These are phyloP conservation scores for Coecobrya sp. DNA, from an alignment of 2,888 invertebrate genomes.

Conservation along the genomic window DNA sequence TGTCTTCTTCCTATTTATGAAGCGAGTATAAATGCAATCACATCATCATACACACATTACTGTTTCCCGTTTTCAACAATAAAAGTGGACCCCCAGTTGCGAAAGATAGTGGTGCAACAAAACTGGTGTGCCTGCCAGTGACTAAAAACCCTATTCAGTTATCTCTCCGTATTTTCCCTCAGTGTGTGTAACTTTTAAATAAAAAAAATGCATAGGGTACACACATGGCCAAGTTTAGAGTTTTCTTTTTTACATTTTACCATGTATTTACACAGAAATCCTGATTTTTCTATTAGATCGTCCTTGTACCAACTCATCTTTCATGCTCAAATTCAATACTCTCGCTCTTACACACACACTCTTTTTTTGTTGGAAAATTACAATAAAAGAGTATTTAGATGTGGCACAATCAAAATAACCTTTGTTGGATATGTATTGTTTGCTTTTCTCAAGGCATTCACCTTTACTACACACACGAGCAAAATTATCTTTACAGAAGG, in stretches of 20 bases:
- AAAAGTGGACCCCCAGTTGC: constrained; percentile 81
- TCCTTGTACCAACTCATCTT: background rate
- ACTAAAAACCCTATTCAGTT: background rate
- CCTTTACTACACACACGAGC: background rate
- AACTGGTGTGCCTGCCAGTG: constrained; percentile 36
- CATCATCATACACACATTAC: constrained; percentile 50
- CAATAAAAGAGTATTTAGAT: constrained; percentile 5
- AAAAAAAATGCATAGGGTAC: background rate
- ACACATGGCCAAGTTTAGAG: background rate
- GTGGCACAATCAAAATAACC: constrained; percentile 61
- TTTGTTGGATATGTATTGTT: background rate
- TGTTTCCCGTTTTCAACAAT: constrained; percentile 79
- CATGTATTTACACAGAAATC: constrained; percentile 2
- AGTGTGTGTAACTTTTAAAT: constrained; percentile 32
- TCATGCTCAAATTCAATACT: background rate
- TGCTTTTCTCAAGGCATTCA: background rate
- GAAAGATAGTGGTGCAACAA: constrained; percentile 77
- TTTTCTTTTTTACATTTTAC: constrained; percentile 10
- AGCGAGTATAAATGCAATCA: constrained; percentile 35
- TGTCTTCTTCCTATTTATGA: constrained; percentile 30
- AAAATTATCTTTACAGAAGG: background rate
- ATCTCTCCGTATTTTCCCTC: constrained; percentile 1
- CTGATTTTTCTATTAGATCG: background rate
- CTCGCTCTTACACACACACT: background rate
- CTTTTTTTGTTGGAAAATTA: background rate